Evolutionary conservation across 2,797 vertebrate species (phyloP).

Genomic region (Sebastolobus alascanus): DNA sequence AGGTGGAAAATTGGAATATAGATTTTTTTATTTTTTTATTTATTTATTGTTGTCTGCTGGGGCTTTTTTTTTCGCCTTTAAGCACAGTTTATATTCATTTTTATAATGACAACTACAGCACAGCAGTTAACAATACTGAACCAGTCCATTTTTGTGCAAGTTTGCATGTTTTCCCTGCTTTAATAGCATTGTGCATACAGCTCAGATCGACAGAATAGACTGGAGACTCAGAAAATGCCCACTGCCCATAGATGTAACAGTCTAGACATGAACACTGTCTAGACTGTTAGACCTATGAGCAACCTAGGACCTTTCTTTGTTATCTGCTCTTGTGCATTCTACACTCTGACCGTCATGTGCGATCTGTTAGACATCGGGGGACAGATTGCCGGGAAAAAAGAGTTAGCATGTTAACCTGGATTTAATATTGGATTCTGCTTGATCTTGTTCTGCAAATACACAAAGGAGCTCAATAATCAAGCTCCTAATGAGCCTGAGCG

Average conservation of each 20-base stretch:
- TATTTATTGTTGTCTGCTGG: background rate
- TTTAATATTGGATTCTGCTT: background rate
- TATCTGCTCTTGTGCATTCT: background rate
- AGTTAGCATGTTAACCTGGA: background rate
- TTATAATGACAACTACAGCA: background rate
- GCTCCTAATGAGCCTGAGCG: background rate
- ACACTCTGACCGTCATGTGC: background rate
- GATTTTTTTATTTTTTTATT: background rate
- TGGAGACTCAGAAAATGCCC: background rate
- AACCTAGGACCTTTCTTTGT: background rate
- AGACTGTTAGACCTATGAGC: background rate
- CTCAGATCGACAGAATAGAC: background rate
- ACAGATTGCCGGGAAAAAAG: background rate
- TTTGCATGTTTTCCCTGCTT: background rate
- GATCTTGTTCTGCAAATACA: background rate
- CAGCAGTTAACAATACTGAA: background rate
- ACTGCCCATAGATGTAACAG: background rate
- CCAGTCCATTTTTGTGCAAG: background rate
- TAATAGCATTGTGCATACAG: background rate
- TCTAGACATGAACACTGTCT: background rate
- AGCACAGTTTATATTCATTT: background rate
- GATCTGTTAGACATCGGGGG: background rate
- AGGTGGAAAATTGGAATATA: background rate
- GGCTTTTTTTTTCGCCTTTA: background rate
- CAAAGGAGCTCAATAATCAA: conserved; percentile 4